phyloP scores from a whole-genome alignment of 2,888 invertebrate genomes.

The Prionchulus punctatus region DNA sequence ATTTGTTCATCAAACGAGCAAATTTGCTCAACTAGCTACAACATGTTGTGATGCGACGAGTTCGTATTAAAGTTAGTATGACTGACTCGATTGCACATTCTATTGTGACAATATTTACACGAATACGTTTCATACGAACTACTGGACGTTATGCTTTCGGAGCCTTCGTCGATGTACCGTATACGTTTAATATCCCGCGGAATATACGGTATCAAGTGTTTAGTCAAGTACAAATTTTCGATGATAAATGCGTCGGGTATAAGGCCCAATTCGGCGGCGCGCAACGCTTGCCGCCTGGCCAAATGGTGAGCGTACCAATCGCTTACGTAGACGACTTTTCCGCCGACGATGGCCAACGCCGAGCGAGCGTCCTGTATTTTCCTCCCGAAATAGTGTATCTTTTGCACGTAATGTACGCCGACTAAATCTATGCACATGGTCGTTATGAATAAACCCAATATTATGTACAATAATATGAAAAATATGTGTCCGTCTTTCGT shows the following conservation, averaged over 20 bases:
- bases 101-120: slow-evolving; percentile 27
- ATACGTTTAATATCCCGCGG: slow-evolving; percentile 30
- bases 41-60: too few relatives aligned
- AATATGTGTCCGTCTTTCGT: slow-evolving; percentile 25
- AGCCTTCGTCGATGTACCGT: slow-evolving; percentile 15
- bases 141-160: slow-evolving; percentile 15
- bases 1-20: too few relatives aligned
- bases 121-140: slow-evolving; percentile 14
- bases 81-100: slow-evolving; percentile 3
- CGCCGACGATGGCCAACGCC: slow-evolving; percentile 31
- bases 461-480: slow-evolving; percentile 29
- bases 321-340: slow-evolving; percentile 31
- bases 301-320: slow-evolving; percentile 31
- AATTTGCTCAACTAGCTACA: too few relatives aligned
- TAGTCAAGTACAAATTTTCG: slow-evolving; percentile 30
- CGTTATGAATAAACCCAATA: slow-evolving; percentile 30
- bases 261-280: background rate
- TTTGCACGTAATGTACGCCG: slow-evolving; percentile 31
- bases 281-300: slow-evolving; percentile 20
- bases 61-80: too few relatives aligned
- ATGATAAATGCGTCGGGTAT: slow-evolving; percentile 21
- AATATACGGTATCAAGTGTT: slow-evolving; percentile 31
- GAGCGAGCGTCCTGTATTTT: slow-evolving; percentile 30
- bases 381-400: slow-evolving; percentile 32
- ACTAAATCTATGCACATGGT: slow-evolving; percentile 33